These are phyloP conservation scores for Tryphoninae sp. DNA, from an alignment of 2,888 invertebrate species.

Conservation along the genomic window DNA sequence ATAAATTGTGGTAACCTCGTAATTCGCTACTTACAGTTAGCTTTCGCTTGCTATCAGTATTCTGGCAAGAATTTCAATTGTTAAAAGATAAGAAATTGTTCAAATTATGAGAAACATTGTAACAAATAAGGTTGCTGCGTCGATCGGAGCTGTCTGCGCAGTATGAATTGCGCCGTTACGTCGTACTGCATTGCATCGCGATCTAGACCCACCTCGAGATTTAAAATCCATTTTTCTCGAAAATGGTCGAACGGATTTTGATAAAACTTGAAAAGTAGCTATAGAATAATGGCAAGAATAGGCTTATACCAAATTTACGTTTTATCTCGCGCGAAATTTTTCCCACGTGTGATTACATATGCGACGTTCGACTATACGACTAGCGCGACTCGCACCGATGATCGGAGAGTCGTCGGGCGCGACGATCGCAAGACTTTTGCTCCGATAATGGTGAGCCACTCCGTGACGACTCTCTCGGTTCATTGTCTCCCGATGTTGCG, in stretches of 20 bases:
- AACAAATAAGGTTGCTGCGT: too few relatives aligned
- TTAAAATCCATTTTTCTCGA: background rate
- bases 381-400: conserved; percentile 33
- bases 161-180: background rate
- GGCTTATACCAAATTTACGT: background rate
- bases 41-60: too few relatives aligned
- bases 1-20: background rate
- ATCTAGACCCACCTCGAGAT: background rate
- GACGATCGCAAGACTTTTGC: conserved; percentile 51
- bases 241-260: background rate
- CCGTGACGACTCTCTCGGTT: conserved; percentile 58
- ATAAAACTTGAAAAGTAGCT: background rate
- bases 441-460: conserved; percentile 50
- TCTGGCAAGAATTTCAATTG: too few relatives aligned
- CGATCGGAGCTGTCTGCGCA: too few relatives aligned
- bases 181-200: background rate
- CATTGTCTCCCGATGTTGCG: conserved; percentile 64
- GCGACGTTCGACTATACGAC: conserved; percentile 25
- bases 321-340: too few relatives aligned
- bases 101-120: too few relatives aligned
- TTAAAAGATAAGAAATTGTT: too few relatives aligned
- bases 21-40: background rate
- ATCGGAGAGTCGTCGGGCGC: conserved; percentile 33
- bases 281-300: background rate
- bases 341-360: background rate